These are phyloP conservation scores for Aegotheles bennettii DNA, from an alignment of 2,113 vertebrate genomes.

Conservation along the genomic window DNA sequence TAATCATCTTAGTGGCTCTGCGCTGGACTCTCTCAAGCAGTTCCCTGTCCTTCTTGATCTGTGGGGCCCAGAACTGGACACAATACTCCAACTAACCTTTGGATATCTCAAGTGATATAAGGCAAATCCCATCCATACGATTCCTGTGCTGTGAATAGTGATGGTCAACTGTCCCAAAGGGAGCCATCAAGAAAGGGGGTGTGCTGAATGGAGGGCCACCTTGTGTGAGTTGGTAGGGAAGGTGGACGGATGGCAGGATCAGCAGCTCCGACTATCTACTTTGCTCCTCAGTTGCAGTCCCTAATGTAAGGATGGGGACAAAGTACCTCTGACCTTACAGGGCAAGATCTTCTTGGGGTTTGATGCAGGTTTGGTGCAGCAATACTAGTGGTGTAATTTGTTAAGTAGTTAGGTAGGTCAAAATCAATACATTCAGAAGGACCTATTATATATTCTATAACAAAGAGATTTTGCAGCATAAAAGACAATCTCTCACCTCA, in stretches of 20 bases:
- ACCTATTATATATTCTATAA: not conserved
- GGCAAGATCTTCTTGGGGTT: not conserved
- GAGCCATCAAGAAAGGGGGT: not conserved
- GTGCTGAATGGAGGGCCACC: too few relatives aligned
- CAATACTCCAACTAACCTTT: too few relatives aligned
- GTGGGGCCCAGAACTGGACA: too few relatives aligned
- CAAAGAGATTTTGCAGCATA: not conserved
- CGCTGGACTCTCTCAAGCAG: too few relatives aligned
- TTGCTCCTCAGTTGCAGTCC: rapidly evolving
- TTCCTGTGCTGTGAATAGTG: not conserved
- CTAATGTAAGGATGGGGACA: too few relatives aligned
- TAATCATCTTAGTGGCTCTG: too few relatives aligned
- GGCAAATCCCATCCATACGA: not conserved
- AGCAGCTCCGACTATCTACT: not conserved
- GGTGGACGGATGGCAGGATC: not conserved
- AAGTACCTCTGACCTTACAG: not conserved
- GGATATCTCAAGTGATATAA: not conserved
- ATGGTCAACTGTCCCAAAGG: not conserved
- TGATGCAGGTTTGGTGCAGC: not conserved
- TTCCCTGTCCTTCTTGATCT: too few relatives aligned
- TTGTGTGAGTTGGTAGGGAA: rapidly evolving
- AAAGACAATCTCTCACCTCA: not conserved
- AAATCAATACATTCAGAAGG: not conserved
- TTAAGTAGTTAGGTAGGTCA: not conserved
- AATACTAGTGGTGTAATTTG: rapidly evolving